A percentile compares a stretch with the other conserved stretches of the same genome.
phyloP scores from a whole-genome alignment of 2,113 vertebrate genomes.

The Thryonomys swinderianus region DNA sequence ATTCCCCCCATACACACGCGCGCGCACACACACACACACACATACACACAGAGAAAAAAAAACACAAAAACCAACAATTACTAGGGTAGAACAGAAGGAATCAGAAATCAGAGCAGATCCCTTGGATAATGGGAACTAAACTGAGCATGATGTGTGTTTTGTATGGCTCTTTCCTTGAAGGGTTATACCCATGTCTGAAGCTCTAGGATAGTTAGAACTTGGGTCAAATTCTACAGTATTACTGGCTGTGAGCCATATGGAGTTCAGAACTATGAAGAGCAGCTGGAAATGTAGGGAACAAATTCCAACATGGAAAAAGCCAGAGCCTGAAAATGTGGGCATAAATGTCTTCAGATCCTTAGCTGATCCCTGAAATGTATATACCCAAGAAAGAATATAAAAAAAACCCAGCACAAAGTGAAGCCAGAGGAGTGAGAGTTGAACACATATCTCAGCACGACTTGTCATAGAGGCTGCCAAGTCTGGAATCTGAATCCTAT shows the following conservation, averaged over 20 bases:
- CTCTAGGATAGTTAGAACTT: background rate
- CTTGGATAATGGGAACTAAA: background rate
- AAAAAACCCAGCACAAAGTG: constrained; percentile 2
- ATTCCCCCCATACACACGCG: background rate
- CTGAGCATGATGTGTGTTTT: background rate
- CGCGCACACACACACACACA: too few species aligned
- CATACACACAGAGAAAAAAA: background rate
- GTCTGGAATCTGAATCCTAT: constrained; percentile 7
- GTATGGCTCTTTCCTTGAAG: background rate
- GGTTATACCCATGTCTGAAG: background rate
- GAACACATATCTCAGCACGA: background rate
- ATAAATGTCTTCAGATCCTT: constrained; percentile 40
- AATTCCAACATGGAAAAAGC: background rate
- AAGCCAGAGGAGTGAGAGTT: constrained; percentile 6
- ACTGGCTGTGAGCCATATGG: background rate
- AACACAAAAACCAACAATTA: background rate
- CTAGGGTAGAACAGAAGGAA: constrained; percentile 15
- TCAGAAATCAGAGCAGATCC: background rate
- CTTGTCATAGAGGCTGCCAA: background rate
- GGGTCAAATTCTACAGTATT: background rate
- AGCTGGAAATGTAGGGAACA: background rate
- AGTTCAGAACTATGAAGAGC: background rate
- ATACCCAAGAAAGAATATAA: background rate
- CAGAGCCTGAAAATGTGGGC: constrained; percentile 11
- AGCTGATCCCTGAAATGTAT: constrained; percentile 1